phyloP scores from a whole-genome alignment of 1,140 invertebrate species.

The Drosophila pallidifrons region DNA sequence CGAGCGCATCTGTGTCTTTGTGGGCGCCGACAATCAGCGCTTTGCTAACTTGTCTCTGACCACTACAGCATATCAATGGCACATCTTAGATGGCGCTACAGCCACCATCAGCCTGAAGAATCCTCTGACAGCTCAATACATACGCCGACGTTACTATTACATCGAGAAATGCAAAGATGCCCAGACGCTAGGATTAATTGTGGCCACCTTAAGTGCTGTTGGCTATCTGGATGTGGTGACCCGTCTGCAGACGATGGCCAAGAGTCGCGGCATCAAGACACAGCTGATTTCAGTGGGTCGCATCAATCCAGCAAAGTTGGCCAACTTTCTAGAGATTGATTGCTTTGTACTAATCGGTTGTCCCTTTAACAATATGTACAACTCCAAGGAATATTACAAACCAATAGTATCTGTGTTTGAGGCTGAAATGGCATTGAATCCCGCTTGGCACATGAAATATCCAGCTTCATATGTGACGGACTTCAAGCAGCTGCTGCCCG shows the following conservation, averaged over 20 bases:
- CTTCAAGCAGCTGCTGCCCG: slow-evolving; percentile 91
- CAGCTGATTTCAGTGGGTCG: slow-evolving; percentile 97
- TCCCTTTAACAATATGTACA: slow-evolving; percentile 93
- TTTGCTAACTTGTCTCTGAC: slow-evolving; percentile 86
- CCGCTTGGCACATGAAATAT: slow-evolving; percentile 86
- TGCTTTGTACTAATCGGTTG: slow-evolving; percentile 96
- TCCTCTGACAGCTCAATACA: slow-evolving; percentile 85
- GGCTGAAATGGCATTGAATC: slow-evolving; percentile 94
- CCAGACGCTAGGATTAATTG: slow-evolving; percentile 93
- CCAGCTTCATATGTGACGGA: slow-evolving; percentile 90
- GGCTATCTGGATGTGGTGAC: slow-evolving; percentile 92
- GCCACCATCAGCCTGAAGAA: slow-evolving; percentile 61
- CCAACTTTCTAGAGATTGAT: slow-evolving; percentile 94
- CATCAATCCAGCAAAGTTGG: slow-evolving; percentile 95
- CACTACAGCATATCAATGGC: slow-evolving; percentile 84
- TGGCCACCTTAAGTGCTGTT: slow-evolving; percentile 93
- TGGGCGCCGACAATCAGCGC: slow-evolving; percentile 86
- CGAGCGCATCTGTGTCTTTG: slow-evolving; percentile 85
- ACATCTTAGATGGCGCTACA: slow-evolving; percentile 63
- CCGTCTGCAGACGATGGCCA: slow-evolving; percentile 90
- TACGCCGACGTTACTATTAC: slow-evolving; percentile 92
- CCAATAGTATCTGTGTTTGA: slow-evolving; percentile 97
- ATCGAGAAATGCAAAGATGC: slow-evolving; percentile 96
- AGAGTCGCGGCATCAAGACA: slow-evolving; percentile 91
- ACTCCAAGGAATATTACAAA: slow-evolving; percentile 94